Conservation (phyloP, 2,113 vertebrate genomes). For the Chascanopsetta lugubris region DNA sequence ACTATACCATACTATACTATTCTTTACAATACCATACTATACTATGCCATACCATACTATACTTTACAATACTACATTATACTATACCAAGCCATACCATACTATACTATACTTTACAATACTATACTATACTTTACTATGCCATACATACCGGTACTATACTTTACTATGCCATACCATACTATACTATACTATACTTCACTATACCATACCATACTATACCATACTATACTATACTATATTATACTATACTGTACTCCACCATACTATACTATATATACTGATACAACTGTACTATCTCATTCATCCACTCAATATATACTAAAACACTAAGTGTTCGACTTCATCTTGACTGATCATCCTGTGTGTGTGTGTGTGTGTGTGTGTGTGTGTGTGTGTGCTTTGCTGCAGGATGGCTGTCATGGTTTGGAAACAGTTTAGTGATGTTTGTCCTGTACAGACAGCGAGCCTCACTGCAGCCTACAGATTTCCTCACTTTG, state of each 20-base stretch:
- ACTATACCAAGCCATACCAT: too few species aligned
- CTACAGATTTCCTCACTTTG: conserved; percentile 87
- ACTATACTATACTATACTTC: not conserved
- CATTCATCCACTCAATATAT: not conserved
- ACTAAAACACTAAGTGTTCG: not conserved
- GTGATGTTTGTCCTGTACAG: conserved; percentile 88
- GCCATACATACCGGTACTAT: not conserved
- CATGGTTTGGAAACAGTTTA: conserved; percentile 90
- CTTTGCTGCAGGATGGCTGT: conserved; percentile 83
- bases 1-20: not conserved
- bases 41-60: too few species aligned
- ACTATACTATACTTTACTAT: too few species aligned
- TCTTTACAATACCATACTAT: not conserved
- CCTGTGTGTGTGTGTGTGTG: conserved; percentile 17
- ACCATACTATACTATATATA: not conserved
- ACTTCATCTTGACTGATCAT: not conserved
- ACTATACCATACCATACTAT: not conserved
- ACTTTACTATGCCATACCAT: not conserved
- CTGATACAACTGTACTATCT: not conserved
- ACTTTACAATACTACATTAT: too few species aligned
- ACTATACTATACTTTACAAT: too few species aligned
- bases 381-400: conserved; percentile 26
- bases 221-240: not conserved
- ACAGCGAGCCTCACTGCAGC: conserved; percentile 83
- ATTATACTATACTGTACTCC: not conserved